Evolutionary conservation across 35 echinoderm and acorn worm genomes (phyloP), one percentile per base, ranked within the genome.

Genomic region (Ptychodera flava): DNA sequence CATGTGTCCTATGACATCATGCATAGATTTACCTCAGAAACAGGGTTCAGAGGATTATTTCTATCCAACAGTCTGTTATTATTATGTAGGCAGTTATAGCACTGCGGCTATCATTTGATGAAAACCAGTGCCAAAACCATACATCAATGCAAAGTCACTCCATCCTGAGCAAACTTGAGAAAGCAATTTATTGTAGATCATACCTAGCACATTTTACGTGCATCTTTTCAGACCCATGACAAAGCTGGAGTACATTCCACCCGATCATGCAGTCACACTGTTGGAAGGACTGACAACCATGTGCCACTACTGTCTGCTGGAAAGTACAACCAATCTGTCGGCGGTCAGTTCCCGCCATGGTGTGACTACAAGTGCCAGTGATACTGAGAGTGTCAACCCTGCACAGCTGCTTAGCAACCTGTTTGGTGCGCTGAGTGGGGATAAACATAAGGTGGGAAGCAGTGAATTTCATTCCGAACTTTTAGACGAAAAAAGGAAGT

Each of bases 241-340:
- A 45, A 80, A 85, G 16, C 82, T 93, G 36, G 86, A 90, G 75
- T 92, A 92, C 85, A 77, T 99, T 35, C 96, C 96, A 31, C 96
- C 96, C 35, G 96, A 99, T 36, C 96, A 99, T 89, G 92, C 94
- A 15, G 89, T 99, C 36, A 94, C 93, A 80, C 91, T 99, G 87
- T 77, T 99, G 33, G 93, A 99, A 86, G 96, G 96, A 1, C 90
- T 99, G 28, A 99, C 96, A 16, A 91, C 90, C 78, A 92, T 99
- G 80, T 94, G 92, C 31, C 96, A 99, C 83, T 99, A 94, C 96
- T 94, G 96, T 38, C 82, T 99, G 22, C 88, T 99, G 30, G 96
- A 99, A 83, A 92, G 84, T n/a, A 86, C 92, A 31, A 88, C 93
- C 16, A 99, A 88, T 52, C 86, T 99, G 29, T 99, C 96, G 16